Evolutionary conservation across 2,888 invertebrate genomes (phyloP).

Genomic region (Polydrusus pterygomalis): DNA sequence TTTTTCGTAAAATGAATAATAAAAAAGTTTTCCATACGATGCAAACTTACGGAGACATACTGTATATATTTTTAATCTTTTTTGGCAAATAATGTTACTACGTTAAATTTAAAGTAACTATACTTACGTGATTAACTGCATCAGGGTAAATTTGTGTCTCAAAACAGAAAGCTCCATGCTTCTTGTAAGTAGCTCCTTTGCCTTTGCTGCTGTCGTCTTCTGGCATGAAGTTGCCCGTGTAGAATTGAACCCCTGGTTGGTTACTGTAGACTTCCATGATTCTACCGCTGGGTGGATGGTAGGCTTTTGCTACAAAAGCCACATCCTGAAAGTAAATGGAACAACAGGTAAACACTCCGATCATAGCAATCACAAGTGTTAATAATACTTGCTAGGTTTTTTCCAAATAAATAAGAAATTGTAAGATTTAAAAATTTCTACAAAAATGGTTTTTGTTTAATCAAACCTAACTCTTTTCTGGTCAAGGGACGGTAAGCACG

Average conservation of each 20-base stretch:
- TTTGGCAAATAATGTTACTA: not conserved
- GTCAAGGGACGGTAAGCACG: no score
- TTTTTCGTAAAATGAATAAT: no score
- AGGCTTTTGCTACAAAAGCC: conserved; percentile 79
- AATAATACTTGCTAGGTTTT: no score
- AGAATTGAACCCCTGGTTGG: conserved; percentile 94
- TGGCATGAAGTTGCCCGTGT: conserved; percentile 87
- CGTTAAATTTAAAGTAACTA: not conserved
- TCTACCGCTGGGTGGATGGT: conserved; percentile 82
- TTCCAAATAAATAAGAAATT: no score
- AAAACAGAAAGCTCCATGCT: conserved; percentile 84
- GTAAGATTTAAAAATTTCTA: no score
- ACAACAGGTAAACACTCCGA: no score
- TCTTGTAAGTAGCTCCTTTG: conserved; percentile 63
- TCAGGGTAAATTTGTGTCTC: conserved; percentile 96
- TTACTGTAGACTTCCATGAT: conserved; percentile 83
- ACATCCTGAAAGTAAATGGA: conserved; percentile 43
- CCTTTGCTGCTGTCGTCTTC: conserved; percentile 68
- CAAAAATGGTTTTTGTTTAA: no score
- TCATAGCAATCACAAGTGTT: no score
- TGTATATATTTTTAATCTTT: no score
- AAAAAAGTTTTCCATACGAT: no score
- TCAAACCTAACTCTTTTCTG: no score
- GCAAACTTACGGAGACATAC: no score
- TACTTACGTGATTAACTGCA: conserved; percentile 86